Percentiles rank a stretch among this genome's conserved stretches.
Evolutionary conservation across 1,140 invertebrate genomes (phyloP).

Genomic region (Ridgeia piscesae): DNA sequence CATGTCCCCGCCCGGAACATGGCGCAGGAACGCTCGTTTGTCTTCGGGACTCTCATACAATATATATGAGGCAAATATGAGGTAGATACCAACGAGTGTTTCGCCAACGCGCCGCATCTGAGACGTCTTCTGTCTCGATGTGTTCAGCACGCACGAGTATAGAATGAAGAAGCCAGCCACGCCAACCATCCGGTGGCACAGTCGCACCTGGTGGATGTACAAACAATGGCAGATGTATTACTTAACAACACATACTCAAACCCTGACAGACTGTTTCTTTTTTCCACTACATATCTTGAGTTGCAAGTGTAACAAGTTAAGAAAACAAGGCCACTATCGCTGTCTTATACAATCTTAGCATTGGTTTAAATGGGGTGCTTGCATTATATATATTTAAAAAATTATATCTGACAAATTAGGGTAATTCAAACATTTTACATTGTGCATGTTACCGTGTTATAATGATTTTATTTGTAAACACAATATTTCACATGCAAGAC

Average conservation of each 20-base stretch:
- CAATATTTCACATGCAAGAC: too few relatives aligned
- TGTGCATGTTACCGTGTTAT: too few relatives aligned
- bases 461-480: too few relatives aligned
- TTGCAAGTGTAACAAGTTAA: not conserved
- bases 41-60: constrained; percentile 39
- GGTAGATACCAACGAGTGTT: constrained; percentile 40
- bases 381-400: not conserved
- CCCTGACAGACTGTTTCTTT: not conserved
- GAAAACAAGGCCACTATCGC: not conserved
- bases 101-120: constrained; percentile 40
- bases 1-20: constrained; percentile 38
- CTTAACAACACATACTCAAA: not conserved
- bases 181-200: constrained; percentile 19
- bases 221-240: not conserved
- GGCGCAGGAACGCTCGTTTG: constrained; percentile 35
- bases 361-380: not conserved
- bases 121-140: constrained; percentile 17
- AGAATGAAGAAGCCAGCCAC: constrained; percentile 40
- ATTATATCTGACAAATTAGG: too few relatives aligned
- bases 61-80: constrained; percentile 36
- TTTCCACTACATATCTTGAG: not conserved
- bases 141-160: constrained; percentile 36
- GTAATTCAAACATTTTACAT: too few relatives aligned
- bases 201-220: constrained; percentile 19
- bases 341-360: not conserved